Base-by-base conservation (phyloP, 2,888 invertebrate genomes). In the Sphaeridia pumilis region DNA sequence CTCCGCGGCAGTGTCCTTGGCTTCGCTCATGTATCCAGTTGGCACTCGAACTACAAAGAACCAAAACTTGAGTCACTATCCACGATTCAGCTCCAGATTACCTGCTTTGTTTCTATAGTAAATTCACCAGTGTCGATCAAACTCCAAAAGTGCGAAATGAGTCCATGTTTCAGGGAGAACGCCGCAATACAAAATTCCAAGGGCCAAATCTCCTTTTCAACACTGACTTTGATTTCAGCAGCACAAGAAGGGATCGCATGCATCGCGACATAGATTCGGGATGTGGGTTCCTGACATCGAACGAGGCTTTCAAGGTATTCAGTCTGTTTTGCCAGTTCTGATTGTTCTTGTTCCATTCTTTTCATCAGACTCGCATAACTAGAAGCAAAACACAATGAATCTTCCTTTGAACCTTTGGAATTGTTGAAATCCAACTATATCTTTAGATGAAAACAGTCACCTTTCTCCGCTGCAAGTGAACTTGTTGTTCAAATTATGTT, bases 41-140 rank as follows among this genome's bases (percentile, higher is more conserved):
- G 64, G 64, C 34, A 46, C 27, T 10, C 28, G 48, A 25, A 35
- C 59, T 59, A 28, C 7, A 52, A 41, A 49, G 28, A 4, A 43
- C 44, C 4, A 4, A 45, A 26, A 27, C 5, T 24, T 5, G 22
- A 24, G 25, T 25, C 17, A 36, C 28, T 12, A 20, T 48, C 14
- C 21, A 21, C 14, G 3, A 5, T 27, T 3, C 17, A 3, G 10
- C 17, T 27, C 36, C 14, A 20, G 5, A 4, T 26, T 12, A 10
- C 22, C 17, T 5, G 10, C 22, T 28, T 44, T 12, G 10, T 27
- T 21, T 20, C 31, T 10, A 31, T 14, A 38, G 17, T 17, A 38
- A 22, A 21, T 46, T 50, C 56, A 65, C 66, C 46, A 42, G 65
- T 65, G 38, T 66, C 58, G n/a, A 66, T 46, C 4, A 65, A 47